Base-by-base conservation (phyloP, 1,140 invertebrate genomes). In the Drosophila mojavensis region DNA sequence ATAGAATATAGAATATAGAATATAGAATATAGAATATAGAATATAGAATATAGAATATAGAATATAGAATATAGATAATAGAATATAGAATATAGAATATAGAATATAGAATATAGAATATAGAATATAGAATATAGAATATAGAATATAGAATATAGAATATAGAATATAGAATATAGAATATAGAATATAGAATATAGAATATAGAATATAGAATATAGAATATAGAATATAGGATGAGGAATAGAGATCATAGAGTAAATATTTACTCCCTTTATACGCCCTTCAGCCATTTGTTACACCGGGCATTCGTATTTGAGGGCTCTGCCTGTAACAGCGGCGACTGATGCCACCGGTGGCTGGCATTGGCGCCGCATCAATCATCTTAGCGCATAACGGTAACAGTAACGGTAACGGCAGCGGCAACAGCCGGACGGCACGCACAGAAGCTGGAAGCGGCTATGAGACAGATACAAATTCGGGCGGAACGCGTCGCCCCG, bases 361-460 rank as follows among this genome's bases (percentile, higher is more conserved):
- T 71, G 70, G 54, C 70, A 20, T 24, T 73, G 70, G 50, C 65
- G 65, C 56, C 56, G 71, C 71, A 74, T 74, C 71, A 74, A 74
- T 74, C 71, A 74, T 74, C 45, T 69, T 50, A 15, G 51, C 45
- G 56, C 71, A 50, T 50, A 53, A 54, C 48, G 61, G 50, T 30
- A 60, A 30, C 39, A 36, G 17, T 6, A 30, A 54, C 24, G 47
- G 66, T 17, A 66, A 24, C 20, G 20, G 17, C 10, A 30, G 47
- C 24, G 47, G 66, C 13, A 66, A 61, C 63, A 73, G 72, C 69
- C 66, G 54, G 66, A 33, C 61, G 36, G 58, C 72, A 75, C 59
- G 72, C 66, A 75, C 72, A 48, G 72, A 36, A 56, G 62, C 58
- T 33, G 54, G 69, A 56, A 45, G n/a, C 36, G 55, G 51, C 72